phyloP scores from a whole-genome alignment of 1,140 invertebrate genomes.

The Propsilocerus akamusi region DNA sequence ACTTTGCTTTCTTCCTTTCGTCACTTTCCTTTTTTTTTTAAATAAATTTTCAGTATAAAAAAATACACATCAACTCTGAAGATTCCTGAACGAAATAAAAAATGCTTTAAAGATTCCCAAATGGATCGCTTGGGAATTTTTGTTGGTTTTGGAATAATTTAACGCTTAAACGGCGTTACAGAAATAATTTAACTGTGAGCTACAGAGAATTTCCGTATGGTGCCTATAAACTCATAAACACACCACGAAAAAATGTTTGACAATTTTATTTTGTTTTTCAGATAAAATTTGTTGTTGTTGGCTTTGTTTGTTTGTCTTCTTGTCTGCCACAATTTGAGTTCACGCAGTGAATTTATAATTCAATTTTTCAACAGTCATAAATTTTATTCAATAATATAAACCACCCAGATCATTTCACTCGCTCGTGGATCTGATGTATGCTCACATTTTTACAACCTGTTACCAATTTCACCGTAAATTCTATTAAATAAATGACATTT shows the following conservation, averaged over 20 bases:
- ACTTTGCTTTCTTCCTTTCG: too few species aligned
- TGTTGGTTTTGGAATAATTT: too few species aligned
- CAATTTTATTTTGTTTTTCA: too few species aligned
- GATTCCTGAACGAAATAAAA: too few species aligned
- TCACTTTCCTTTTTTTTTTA: too few species aligned
- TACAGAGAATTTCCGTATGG: not conserved
- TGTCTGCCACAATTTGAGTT: not conserved
- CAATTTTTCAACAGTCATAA: constrained; percentile 3
- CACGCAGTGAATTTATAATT: constrained; percentile 2
- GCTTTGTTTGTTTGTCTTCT: not conserved
- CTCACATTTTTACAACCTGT: not conserved
- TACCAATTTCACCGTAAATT: not conserved
- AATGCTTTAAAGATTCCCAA: too few species aligned
- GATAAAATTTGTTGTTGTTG: too few species aligned
- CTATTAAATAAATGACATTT: not conserved
- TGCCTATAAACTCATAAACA: constrained; percentile 3
- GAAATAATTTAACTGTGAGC: too few species aligned
- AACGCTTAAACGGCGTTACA: too few species aligned
- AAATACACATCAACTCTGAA: too few species aligned
- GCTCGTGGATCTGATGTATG: not conserved
- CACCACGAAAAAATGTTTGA: constrained; percentile 2
- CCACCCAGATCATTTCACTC: not conserved
- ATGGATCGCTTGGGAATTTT: too few species aligned
- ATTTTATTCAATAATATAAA: constrained; percentile 2
- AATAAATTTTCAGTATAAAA: too few species aligned